phyloP scores from a whole-genome alignment of 2,113 vertebrate species.

The Oriolus oriolus region DNA sequence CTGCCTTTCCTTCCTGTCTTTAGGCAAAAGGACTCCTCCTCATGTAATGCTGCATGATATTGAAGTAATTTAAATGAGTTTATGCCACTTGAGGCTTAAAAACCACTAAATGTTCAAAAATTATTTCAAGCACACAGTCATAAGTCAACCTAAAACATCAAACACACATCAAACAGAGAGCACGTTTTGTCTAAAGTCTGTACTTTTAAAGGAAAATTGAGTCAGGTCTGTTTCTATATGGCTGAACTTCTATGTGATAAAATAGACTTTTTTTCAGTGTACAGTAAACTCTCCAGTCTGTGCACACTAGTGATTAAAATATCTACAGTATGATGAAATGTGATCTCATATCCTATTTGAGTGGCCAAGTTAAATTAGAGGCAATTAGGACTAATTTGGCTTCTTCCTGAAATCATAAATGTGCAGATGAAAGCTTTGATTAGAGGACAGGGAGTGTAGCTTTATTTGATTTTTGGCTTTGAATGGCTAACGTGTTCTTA shows the following conservation, averaged over 20 bases:
- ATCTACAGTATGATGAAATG: slow-evolving; percentile 19
- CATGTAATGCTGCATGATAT: not conserved
- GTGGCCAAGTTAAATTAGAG: slow-evolving; percentile 37
- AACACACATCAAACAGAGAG: not conserved
- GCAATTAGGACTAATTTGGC: slow-evolving; percentile 22
- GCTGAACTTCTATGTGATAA: not conserved
- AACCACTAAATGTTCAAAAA: not conserved
- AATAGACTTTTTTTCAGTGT: not conserved
- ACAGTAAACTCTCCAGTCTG: not conserved
- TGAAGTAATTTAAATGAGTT: not conserved
- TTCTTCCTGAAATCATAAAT: slow-evolving; percentile 20
- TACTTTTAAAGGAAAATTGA: not conserved
- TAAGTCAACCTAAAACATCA: not conserved
- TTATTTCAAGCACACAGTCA: not conserved
- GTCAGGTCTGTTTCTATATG: not conserved
- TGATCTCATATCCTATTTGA: slow-evolving; percentile 38
- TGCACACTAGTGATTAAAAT: not conserved
- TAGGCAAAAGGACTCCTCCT: not conserved
- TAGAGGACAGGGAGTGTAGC: not conserved
- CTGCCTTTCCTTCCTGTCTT: not conserved
- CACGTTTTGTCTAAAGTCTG: not conserved
- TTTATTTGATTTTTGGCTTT: slow-evolving; percentile 32
- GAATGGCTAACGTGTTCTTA: slow-evolving; percentile 29
- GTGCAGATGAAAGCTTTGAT: slow-evolving; percentile 36
- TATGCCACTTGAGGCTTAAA: not conserved